Conservation (phyloP, 2,797 vertebrate species). For the Erithacus rubecula region DNA sequence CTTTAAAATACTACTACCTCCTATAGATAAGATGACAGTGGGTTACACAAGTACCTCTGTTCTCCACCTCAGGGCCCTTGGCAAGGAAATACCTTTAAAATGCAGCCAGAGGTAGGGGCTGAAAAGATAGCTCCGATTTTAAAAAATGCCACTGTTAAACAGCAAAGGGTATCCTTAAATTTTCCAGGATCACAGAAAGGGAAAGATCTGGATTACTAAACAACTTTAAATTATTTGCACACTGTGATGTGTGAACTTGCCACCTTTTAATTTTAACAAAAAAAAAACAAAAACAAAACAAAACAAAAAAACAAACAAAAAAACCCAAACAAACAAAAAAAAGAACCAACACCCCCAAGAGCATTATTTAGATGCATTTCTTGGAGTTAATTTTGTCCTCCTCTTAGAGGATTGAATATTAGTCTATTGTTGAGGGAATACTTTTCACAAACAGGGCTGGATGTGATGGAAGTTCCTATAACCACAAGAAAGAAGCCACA, state of each 20-base stretch:
- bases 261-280: neutral
- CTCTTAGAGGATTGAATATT: neutral
- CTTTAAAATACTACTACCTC: neutral
- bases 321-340: no score
- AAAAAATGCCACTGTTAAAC: neutral
- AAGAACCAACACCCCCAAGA: accelerated
- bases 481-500: neutral
- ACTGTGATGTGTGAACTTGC: neutral
- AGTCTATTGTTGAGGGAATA: neutral
- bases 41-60: neutral
- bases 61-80: neutral
- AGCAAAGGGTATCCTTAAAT: constrained; percentile 31
- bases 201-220: neutral
- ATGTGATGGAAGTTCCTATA: neutral
- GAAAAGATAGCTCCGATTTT: neutral
- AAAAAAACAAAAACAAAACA: accelerated
- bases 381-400: neutral
- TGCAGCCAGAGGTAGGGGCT: neutral
- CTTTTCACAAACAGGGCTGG: neutral
- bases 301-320: no score
- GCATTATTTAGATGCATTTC: neutral
- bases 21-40: neutral
- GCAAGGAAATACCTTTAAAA: neutral
- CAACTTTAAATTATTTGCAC: neutral
- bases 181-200: neutral